Conservation (phyloP, 2,888 invertebrate species). For the Argyra leucocephala region DNA sequence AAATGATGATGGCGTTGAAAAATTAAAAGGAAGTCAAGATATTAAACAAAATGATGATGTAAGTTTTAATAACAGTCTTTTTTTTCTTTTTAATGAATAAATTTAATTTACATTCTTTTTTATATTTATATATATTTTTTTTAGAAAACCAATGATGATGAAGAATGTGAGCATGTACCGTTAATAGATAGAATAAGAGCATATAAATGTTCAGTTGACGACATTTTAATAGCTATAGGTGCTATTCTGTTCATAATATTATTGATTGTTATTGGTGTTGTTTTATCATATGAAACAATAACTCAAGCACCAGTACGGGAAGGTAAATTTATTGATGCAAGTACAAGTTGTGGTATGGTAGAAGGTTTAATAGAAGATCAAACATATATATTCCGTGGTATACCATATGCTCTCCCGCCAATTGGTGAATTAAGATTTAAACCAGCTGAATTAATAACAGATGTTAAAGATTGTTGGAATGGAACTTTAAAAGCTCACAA, state of each 20-base stretch:
- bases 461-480: constrained; percentile 69
- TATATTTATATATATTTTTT: too few relatives aligned
- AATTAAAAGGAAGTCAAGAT: constrained; percentile 47
- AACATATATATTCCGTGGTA: constrained; percentile 69
- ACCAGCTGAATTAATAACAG: constrained; percentile 56
- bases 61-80: constrained; percentile 15
- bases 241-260: constrained; percentile 52
- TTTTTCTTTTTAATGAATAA: too few relatives aligned
- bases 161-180: constrained; percentile 37
- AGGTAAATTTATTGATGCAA: constrained; percentile 61
- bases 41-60: constrained; percentile 39
- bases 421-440: constrained; percentile 59
- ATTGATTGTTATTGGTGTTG: constrained; percentile 54
- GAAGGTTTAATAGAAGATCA: constrained; percentile 71
- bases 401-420: constrained; percentile 72
- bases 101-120: neutral
- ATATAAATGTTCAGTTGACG: constrained; percentile 58
- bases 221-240: constrained; percentile 50
- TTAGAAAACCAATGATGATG: constrained; percentile 34
- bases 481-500: constrained; percentile 61
- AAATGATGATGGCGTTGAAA: constrained; percentile 60
- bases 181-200: constrained; percentile 52
- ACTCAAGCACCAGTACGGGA: constrained; percentile 56
- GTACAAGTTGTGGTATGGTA: constrained; percentile 67
- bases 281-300: constrained; percentile 51